Conservation (phyloP, 2,797 vertebrate genomes). For the Chelon labrosus region DNA sequence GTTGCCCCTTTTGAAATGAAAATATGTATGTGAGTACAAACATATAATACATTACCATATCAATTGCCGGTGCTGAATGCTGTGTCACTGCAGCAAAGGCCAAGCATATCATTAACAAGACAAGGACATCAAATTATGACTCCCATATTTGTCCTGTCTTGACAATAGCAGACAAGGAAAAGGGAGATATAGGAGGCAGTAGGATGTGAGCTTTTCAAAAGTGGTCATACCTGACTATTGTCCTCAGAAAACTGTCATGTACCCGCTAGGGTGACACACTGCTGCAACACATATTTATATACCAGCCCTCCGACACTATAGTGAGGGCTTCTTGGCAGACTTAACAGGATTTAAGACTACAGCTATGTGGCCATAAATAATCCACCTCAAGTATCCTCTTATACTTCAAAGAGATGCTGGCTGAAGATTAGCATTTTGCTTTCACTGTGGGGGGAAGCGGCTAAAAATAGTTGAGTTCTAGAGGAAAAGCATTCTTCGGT, state of each 20-base stretch:
- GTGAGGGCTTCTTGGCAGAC: slow-evolving; percentile 52
- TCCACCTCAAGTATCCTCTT: slow-evolving; percentile 81
- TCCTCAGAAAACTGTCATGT: slow-evolving; percentile 49
- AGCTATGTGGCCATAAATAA: slow-evolving; percentile 82
- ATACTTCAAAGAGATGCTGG: slow-evolving; percentile 84
- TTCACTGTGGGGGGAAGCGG: slow-evolving; percentile 58
- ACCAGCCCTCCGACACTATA: slow-evolving; percentile 39
- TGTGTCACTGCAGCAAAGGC: slow-evolving; percentile 61
- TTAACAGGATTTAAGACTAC: slow-evolving; percentile 80
- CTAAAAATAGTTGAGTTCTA: slow-evolving; percentile 79
- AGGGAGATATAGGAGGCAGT: not conserved
- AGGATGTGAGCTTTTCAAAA: slow-evolving; percentile 29
- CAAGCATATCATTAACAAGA: slow-evolving; percentile 63
- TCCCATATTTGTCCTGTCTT: slow-evolving; percentile 42
- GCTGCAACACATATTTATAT: slow-evolving; percentile 55
- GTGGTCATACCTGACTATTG: slow-evolving; percentile 56
- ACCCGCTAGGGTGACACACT: slow-evolving; percentile 29
- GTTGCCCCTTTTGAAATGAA: slow-evolving; percentile 76
- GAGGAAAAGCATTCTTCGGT: slow-evolving; percentile 46
- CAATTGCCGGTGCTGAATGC: slow-evolving; percentile 54
- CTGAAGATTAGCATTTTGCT: slow-evolving; percentile 80
- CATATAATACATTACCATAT: slow-evolving; percentile 77
- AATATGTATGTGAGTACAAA: slow-evolving; percentile 77
- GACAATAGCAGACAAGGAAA: slow-evolving; percentile 49
- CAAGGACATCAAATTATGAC: slow-evolving; percentile 43